Conservation (phyloP, 92 coral and sea anemone genomes). For the Pocillopora grandis region DNA sequence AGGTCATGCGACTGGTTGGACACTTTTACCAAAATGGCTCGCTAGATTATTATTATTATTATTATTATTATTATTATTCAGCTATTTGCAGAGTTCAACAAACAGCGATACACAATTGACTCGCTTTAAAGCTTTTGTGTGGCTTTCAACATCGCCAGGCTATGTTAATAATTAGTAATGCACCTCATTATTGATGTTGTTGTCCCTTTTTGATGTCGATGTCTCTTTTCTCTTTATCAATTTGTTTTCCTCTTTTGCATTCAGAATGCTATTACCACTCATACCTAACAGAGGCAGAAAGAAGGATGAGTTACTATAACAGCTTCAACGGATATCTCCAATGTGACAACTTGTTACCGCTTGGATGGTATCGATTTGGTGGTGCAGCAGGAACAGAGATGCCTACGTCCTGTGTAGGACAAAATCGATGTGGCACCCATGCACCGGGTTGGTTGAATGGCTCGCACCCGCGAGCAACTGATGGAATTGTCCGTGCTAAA, state of each 20-base stretch:
- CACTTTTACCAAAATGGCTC: too few relatives aligned
- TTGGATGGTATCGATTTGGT: conserved; percentile 51
- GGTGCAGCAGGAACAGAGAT: conserved; percentile 44
- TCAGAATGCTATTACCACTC: conserved; percentile 38
- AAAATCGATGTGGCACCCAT: conserved; percentile 31
- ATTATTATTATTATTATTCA: too few relatives aligned
- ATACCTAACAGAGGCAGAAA: conserved; percentile 6
- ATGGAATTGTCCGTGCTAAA: conserved; percentile 39
- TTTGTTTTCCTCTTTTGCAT: neutral
- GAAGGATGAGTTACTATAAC: conserved; percentile 18
- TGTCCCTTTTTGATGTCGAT: too few relatives aligned
- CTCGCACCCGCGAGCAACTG: conserved; percentile 38
- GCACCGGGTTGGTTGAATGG: conserved; percentile 54
- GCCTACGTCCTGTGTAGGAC: conserved; percentile 35
- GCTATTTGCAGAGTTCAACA: too few relatives aligned
- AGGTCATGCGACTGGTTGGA: too few relatives aligned
- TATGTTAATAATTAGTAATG: too few relatives aligned
- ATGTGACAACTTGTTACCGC: conserved; percentile 19
- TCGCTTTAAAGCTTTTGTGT: too few relatives aligned
- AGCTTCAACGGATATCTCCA: neutral
- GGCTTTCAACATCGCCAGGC: too few relatives aligned
- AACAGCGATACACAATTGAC: too few relatives aligned
- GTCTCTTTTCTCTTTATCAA: too few relatives aligned
- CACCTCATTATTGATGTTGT: too few relatives aligned
- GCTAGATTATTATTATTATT: too few relatives aligned